Evolutionary conservation across 2,888 invertebrate species (phyloP).

Genomic region (Noctuana brunneofusca): DNA sequence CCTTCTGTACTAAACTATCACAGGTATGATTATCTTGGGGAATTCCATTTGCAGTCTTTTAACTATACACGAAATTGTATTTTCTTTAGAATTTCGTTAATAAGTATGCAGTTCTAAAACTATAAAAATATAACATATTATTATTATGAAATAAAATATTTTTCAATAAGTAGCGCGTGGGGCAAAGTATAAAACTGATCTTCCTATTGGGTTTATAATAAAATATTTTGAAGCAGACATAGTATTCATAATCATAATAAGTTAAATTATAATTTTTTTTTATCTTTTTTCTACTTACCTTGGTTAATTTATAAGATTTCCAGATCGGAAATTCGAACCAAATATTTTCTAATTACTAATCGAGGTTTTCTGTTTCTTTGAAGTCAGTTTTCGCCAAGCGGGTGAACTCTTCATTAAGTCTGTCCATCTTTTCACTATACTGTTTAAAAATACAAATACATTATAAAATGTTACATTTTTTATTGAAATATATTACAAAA

Average conservation of each 20-base stretch:
- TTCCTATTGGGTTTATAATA: too few relatives aligned
- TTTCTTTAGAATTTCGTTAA: not conserved
- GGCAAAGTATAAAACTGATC: too few relatives aligned
- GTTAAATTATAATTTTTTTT: too few relatives aligned
- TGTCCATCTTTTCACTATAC: conserved; percentile 67
- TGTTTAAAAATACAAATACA: too few relatives aligned
- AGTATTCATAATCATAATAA: too few relatives aligned
- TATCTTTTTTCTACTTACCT: not conserved
- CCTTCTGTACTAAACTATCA: conserved; percentile 55
- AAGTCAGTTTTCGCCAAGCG: conserved; percentile 61
- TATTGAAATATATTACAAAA: not conserved
- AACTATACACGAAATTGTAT: not conserved
- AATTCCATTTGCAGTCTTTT: conserved; percentile 21
- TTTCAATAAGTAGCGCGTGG: too few relatives aligned
- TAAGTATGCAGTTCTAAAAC: not conserved
- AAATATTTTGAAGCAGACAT: too few relatives aligned
- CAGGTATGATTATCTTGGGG: conserved; percentile 44
- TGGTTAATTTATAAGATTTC: not conserved
- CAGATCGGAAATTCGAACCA: not conserved
- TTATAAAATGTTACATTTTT: not conserved
- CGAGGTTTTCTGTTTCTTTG: conserved; percentile 47
- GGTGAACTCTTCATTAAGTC: conserved; percentile 68
- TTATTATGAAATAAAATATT: too few relatives aligned
- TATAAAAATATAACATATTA: too few relatives aligned
- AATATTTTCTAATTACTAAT: not conserved